Evolutionary conservation across 1,140 invertebrate species (phyloP), one percentile per base, ranked within the genome.

Genomic region (Eumeta japonica): DNA sequence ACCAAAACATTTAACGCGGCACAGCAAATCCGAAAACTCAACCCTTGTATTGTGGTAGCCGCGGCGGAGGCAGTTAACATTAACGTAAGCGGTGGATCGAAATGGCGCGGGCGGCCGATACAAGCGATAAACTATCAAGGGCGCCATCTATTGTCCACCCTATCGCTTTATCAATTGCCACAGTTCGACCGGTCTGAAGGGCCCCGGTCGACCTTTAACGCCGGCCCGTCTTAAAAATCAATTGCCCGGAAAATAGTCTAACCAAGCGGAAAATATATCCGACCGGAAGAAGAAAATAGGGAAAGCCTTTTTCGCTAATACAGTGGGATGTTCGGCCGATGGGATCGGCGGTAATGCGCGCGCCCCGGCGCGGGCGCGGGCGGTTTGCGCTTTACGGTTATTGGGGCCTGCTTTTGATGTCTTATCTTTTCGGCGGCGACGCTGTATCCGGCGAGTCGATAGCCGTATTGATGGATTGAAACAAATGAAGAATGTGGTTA

Each of bases 261-360:
- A 68, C 67, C 67, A 72, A 63, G 43, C 54, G 59, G 57, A 62
- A 67, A 68, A 72, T 62, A 66, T 57, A 64, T 62, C 62, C 61
- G 60, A 53, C 60, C 51, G 55, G 55, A 54, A 61, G 41, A 35
- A 34, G 33, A 49, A 11, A 30, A 14, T 30, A 30, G 28, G 28
- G 5, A 14, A 30, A 44, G 50, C 58, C 58, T 56, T 58, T 61
- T 55, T 55, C 48, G 52, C 41, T 58, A 63, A 60, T 57, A 31
- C 29, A 20, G 18, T 38, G 11, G 27, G 38, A 15, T 28, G 17
- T 18, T 16, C 30, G 16, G 24, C 12, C 28, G 14, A 14, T 14
- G 3, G 17, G 4, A 30, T 30, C 13, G 28, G 9, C 7, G 28
- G 28, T 30, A 24, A 24, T 24, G n/a, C n/a, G n/a, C n/a, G n/a